Percentiles rank a stretch among this genome's conserved stretches.
These are phyloP conservation scores for Xestobium rufovillosum DNA, from an alignment of 2,888 invertebrate genomes.

Conservation along the genomic window DNA sequence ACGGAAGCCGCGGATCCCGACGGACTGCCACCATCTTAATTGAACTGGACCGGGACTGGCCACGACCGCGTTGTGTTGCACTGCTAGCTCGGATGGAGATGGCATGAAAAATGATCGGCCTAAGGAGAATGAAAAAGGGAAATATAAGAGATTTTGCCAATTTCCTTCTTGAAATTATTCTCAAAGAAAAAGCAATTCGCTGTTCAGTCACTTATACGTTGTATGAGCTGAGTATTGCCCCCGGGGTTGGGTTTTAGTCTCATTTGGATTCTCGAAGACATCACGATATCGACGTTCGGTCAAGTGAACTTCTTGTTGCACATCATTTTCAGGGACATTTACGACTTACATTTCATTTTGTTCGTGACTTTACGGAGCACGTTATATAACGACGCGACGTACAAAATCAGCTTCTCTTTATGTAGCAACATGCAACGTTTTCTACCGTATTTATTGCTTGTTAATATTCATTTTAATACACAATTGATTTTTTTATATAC, in stretches of 20 bases:
- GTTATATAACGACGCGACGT: too few species aligned
- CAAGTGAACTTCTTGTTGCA: too few species aligned
- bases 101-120: conserved; percentile 46
- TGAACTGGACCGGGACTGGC: conserved; percentile 39
- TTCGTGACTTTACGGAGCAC: too few species aligned
- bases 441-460: too few species aligned
- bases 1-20: conserved; percentile 31
- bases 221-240: conserved; percentile 25
- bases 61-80: conserved; percentile 24
- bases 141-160: conserved; percentile 45
- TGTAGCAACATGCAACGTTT: too few species aligned
- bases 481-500: too few species aligned
- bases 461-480: too few species aligned
- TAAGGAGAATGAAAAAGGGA: conserved; percentile 43
- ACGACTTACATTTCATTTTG: too few species aligned
- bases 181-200: conserved; percentile 39
- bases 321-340: too few species aligned
- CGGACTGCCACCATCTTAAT: conserved; percentile 41
- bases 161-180: conserved; percentile 45
- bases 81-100: conserved; percentile 39
- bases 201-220: conserved; percentile 33
- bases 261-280: not conserved
- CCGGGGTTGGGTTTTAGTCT: conserved; percentile 10
- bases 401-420: too few species aligned
- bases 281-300: too few species aligned